Conservation (phyloP, 2,797 vertebrate genomes). For the Paguma larvata region DNA sequence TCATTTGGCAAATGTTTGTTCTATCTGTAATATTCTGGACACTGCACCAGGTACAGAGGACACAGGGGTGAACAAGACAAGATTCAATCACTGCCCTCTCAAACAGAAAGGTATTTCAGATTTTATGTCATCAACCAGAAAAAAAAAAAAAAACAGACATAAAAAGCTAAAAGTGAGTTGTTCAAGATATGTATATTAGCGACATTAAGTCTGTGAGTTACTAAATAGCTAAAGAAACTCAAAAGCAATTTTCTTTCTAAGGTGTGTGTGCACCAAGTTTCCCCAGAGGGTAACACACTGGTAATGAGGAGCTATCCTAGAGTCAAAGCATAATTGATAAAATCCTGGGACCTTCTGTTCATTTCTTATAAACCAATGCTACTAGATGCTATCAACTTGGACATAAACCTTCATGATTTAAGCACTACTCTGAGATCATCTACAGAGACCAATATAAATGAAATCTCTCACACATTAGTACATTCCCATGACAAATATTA, state of each 20-base stretch:
- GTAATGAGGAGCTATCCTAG: neutral
- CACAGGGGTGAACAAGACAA: neutral
- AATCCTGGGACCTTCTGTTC: neutral
- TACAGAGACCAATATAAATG: neutral
- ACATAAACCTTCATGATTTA: neutral
- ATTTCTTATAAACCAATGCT: constrained; percentile 5
- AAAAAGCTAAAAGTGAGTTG: neutral
- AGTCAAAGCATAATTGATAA: neutral
- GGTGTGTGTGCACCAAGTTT: neutral
- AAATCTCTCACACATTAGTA: neutral
- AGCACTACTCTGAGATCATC: neutral
- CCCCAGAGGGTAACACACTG: neutral
- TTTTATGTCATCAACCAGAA: neutral
- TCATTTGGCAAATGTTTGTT: neutral
- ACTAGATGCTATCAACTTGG: neutral
- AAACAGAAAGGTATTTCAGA: neutral
- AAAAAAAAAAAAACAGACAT: neutral
- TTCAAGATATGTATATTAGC: neutral
- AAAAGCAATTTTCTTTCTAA: constrained; percentile 32
- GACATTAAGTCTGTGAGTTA: neutral
- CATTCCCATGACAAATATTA: neutral
- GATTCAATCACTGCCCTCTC: neutral
- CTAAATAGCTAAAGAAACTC: constrained; percentile 42
- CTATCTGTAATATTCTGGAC: neutral
- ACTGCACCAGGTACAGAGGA: neutral